phyloP scores from a whole-genome alignment of 2,797 vertebrate genomes.

The Xenentodon cancila region DNA sequence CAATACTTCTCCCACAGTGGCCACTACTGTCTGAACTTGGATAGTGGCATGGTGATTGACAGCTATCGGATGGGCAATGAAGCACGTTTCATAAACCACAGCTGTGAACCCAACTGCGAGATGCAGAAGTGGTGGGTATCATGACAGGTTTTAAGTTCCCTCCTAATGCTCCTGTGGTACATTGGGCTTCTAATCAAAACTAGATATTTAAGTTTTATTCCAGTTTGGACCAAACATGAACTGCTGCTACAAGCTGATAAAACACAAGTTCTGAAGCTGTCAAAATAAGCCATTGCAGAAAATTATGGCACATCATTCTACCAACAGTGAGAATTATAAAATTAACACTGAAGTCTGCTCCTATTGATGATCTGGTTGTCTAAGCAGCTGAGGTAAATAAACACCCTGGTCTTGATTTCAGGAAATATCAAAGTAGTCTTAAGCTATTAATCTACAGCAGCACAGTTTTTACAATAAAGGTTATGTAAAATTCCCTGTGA shows the following conservation, averaged over 20 bases:
- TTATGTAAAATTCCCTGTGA: too few relatives aligned
- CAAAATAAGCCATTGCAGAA: too few relatives aligned
- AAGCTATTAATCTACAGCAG: too few relatives aligned
- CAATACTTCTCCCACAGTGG: conserved; percentile 98
- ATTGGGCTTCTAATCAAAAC: conserved; percentile 49
- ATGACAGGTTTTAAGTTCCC: conserved; percentile 34
- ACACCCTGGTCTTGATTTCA: too few relatives aligned
- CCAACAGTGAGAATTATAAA: too few relatives aligned
- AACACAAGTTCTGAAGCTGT: too few relatives aligned
- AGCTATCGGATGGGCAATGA: conserved; percentile 99
- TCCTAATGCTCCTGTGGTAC: conserved; percentile 32
- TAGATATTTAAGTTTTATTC: conserved; percentile 41
- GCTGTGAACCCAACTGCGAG: conserved; percentile 98
- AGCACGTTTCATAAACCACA: conserved; percentile 99
- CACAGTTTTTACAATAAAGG: too few relatives aligned
- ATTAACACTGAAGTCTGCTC: too few relatives aligned
- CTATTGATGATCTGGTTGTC: too few relatives aligned
- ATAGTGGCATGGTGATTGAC: conserved; percentile 99
- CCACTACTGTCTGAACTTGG: conserved; percentile 97
- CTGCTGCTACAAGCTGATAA: conserved; percentile 26
- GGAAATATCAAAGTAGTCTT: too few relatives aligned
- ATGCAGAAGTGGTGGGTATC: conserved; percentile 98
- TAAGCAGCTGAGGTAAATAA: too few relatives aligned
- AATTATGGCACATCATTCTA: too few relatives aligned
- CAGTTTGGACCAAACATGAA: conserved; percentile 21